These are phyloP conservation scores for Leptodactylus fuscus DNA, from an alignment of 2,113 vertebrate species.

Conservation along the genomic window DNA sequence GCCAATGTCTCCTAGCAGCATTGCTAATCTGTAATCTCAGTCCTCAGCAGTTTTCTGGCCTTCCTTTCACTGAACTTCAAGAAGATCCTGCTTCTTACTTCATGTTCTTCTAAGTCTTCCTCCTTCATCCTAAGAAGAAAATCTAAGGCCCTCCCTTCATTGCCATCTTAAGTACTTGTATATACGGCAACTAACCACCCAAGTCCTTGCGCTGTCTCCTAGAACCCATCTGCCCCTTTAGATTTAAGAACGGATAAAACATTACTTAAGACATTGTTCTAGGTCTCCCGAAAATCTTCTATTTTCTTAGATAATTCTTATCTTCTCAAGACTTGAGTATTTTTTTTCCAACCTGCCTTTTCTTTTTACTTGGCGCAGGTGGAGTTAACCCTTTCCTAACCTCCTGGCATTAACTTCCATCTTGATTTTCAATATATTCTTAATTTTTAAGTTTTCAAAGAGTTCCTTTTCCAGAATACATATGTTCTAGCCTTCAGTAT, in stretches of 20 bases:
- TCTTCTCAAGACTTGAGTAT: not conserved
- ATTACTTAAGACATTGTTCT: too few relatives aligned
- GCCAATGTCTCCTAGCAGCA: not conserved
- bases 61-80: not conserved
- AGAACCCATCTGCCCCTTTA: too few relatives aligned
- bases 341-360: not conserved
- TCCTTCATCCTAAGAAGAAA: constrained; percentile 32
- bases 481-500: not conserved
- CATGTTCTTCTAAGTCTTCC: constrained; percentile 40
- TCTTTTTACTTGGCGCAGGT: not conserved
- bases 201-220: too few relatives aligned
- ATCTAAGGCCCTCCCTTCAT: not conserved
- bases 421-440: not conserved
- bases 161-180: not conserved
- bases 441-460: not conserved
- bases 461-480: not conserved
- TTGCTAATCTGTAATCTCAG: not conserved
- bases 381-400: not conserved
- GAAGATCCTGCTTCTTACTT: constrained; percentile 38
- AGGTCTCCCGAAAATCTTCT: not conserved
- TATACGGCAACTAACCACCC: not conserved
- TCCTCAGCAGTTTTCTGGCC: constrained; percentile 18
- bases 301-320: too few relatives aligned
- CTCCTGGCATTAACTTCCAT: not conserved
- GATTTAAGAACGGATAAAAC: too few relatives aligned